Percentiles rank a stretch among this genome's conserved stretches.
These are phyloP conservation scores for Bombyx mori DNA, from an alignment of 1,140 invertebrate genomes.

Conservation along the genomic window ASM3026992v2 NC_085131.1:6509501-6510000, in stretches of 20 bases:
- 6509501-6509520: no score
- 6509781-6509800: conserved; percentile 41
- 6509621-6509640: no score
- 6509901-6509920: neutral
- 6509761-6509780: conserved; percentile 57
- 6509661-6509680: no score
- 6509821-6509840: conserved; percentile 34
- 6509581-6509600: no score
- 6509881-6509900: conserved; percentile 12
- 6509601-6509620: no score
- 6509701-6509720: conserved; percentile 10
- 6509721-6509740: conserved; percentile 50
- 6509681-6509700: no score
- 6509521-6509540: no score
- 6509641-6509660: no score
- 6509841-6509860: conserved; percentile 28
- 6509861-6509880: conserved; percentile 29
- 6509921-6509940: no score
- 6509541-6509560: no score
- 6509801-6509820: conserved; percentile 52
- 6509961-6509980: neutral
- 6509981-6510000: no score
- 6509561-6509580: no score
- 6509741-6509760: conserved; percentile 52
- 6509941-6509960: neutral